These are phyloP conservation scores for Prionchulus punctatus DNA, from an alignment of 2,888 invertebrate genomes.

Conservation along the genomic window DNA sequence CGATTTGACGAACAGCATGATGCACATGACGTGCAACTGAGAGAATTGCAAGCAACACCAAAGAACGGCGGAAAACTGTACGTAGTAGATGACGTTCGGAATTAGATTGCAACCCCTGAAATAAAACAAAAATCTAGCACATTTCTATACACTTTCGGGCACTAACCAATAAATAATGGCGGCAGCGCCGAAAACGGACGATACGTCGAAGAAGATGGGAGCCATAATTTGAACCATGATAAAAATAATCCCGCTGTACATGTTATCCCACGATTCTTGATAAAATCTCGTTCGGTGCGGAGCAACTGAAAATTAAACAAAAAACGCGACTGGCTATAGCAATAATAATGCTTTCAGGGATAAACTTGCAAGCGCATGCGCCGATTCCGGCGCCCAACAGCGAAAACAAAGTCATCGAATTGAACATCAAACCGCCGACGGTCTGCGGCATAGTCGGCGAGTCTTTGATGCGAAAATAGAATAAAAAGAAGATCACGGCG, in stretches of 20 bases:
- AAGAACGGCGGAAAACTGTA: conserved; percentile 52
- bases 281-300: conserved; percentile 75
- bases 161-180: conserved; percentile 35
- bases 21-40: conserved; percentile 65
- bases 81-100: conserved; percentile 36
- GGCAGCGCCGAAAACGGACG: conserved; percentile 52
- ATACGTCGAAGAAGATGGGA: conserved; percentile 61
- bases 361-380: conserved; percentile 52
- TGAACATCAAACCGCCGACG: conserved; percentile 47
- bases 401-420: conserved; percentile 50
- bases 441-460: conserved; percentile 2
- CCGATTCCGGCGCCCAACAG: conserved; percentile 53
- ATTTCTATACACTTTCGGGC: background rate
- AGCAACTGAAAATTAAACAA: conserved; percentile 40
- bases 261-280: conserved; percentile 71
- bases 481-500: conserved; percentile 4
- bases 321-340: too few species aligned
- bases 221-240: conserved; percentile 62
- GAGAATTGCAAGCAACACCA: conserved; percentile 71
- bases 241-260: conserved; percentile 69
- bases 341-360: too few species aligned
- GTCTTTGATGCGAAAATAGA: background rate
- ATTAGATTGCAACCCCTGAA: conserved; percentile 17
- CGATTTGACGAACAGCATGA: conserved; percentile 61
- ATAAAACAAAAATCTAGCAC: background rate